Percentiles rank a stretch among this genome's conserved stretches.
Conservation (phyloP, 2,113 vertebrate species). For the Pluvialis apricaria region DNA sequence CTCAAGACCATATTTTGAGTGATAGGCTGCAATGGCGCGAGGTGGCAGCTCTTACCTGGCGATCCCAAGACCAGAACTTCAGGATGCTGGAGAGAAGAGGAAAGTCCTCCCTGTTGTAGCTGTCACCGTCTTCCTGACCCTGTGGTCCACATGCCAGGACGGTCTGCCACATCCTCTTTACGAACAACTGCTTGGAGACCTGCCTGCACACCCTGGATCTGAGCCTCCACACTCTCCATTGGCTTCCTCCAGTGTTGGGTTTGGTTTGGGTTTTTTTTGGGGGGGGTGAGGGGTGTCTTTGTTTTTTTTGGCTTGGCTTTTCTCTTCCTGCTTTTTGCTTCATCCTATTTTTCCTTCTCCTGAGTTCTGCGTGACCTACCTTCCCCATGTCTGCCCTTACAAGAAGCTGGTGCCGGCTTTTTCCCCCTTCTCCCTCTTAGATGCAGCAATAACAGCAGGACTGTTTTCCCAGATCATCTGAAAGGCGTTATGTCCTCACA, state of each 20-base stretch:
- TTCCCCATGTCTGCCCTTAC: too few relatives aligned
- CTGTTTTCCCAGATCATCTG: background rate
- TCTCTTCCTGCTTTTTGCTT: background rate
- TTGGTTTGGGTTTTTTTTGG: background rate
- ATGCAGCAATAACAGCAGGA: too few relatives aligned
- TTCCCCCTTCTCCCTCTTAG: background rate
- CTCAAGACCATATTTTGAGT: background rate
- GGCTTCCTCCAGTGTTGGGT: too few relatives aligned
- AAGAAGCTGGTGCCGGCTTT: rapidly evolving
- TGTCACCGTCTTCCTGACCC: background rate
- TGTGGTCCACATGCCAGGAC: background rate
- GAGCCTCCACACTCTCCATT: background rate
- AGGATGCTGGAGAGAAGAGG: background rate
- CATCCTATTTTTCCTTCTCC: rapidly evolving
- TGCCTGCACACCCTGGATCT: background rate
- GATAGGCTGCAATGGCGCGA: background rate
- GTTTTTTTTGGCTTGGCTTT: background rate
- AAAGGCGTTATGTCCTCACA: background rate
- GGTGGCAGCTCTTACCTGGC: background rate
- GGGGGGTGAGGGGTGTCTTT: background rate
- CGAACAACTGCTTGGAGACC: background rate
- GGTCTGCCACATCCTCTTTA: too few relatives aligned
- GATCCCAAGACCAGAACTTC: background rate
- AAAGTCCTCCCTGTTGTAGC: background rate
- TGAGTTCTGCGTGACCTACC: background rate